phyloP scores from a whole-genome alignment of 2,113 vertebrate genomes.

The Nothocercus julius region DNA sequence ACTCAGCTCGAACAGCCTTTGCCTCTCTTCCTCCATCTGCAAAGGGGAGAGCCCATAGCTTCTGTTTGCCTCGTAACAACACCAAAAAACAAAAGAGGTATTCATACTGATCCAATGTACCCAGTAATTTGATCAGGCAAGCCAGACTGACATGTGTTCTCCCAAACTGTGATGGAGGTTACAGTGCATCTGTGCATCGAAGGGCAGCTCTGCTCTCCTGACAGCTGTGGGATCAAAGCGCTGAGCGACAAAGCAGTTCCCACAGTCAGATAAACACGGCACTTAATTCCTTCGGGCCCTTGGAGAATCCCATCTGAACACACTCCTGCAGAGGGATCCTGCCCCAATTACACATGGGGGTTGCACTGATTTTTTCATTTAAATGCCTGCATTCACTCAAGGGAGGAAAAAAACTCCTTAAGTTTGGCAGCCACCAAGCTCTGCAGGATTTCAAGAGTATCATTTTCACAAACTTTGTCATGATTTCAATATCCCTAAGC shows the following conservation, averaged over 20 bases:
- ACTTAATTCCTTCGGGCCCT: not conserved
- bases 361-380: not conserved
- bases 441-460: not conserved
- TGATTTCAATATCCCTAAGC: not conserved
- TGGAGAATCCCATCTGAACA: conserved; percentile 13
- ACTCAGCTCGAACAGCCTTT: not conserved
- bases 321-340: not conserved
- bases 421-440: not conserved
- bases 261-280: not conserved
- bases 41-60: not conserved
- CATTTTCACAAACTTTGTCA: not conserved
- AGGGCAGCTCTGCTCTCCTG: not conserved
- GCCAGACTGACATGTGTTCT: not conserved
- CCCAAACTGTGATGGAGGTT: conserved; percentile 2
- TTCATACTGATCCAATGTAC: not conserved
- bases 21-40: not conserved
- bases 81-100: not conserved
- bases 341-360: not conserved
- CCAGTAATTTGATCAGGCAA: conserved; percentile 9
- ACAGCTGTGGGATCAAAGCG: not conserved
- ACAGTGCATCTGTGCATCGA: not conserved
- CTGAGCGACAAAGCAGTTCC: not conserved
- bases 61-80: not conserved
- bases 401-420: not conserved
- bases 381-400: not conserved